Base-by-base conservation (phyloP, 2,797 vertebrate genomes). In the Anisognathus igniventris region DNA sequence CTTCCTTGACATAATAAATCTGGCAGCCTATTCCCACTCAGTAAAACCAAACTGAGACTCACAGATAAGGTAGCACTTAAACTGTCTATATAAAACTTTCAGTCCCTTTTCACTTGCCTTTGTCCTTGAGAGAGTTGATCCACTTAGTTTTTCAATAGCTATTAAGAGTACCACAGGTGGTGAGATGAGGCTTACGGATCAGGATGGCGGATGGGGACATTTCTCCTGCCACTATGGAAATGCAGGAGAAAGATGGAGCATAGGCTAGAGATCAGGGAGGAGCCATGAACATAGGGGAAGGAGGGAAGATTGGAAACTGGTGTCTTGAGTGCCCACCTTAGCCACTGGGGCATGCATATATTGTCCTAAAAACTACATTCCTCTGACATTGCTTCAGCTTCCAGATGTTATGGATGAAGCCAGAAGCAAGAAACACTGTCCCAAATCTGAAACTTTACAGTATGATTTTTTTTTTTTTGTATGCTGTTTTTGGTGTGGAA, bases 121-220 rank as follows among this genome's bases (percentile, higher is more conserved):
- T 73, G 20, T 60, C 31, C 28, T 85, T 65, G 33, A 66, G 27
- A 77, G 27, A 56, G 12, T 12, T 80, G 28, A 30, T 71, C 27
- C 12, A 28, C 27, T 47, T 51, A 67, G 19, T 47, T 65, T 67
- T 73, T 44, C 31, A 73, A 16, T 8, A 83, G 11, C 6, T 45
- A 19, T 25, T 83, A 57, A 53, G 31, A 56, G 24, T 64, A 40
- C 22, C 31, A 14, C 7, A 37, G 10, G 6, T 37, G 7, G 61
- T 47, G 40, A 39, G 13, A 62, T 75, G 20, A 79, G 3, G 11
- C 10, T 33, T 67, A 8, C 30, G 62, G 27, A 54, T 64, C 18
- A 31, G 5, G 9, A 42, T 31, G 11, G 4, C 17, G 6, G 2
- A 30, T 2, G 8, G 15, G 3, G 15, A 51, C 11, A 42, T 50